These are phyloP conservation scores for Axea sp. DNA, from an alignment of 2,888 invertebrate genomes.

Conservation along the genomic window DNA sequence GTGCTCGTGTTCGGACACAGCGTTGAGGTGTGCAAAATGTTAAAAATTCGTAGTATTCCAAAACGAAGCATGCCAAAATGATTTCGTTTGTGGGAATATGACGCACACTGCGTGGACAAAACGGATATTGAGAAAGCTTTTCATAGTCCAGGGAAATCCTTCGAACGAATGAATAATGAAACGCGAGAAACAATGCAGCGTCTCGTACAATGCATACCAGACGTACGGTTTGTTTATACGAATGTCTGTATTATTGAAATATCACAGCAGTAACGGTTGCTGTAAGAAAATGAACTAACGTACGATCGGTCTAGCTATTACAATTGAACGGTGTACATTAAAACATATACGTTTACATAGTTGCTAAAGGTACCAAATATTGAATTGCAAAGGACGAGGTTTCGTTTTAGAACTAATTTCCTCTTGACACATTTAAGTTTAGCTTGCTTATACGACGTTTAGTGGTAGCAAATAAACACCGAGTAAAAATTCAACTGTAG, in stretches of 20 bases:
- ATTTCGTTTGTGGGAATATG: too few relatives aligned
- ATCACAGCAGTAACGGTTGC: slow-evolving; percentile 51
- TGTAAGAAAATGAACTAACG: slow-evolving; percentile 39
- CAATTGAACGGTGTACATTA: slow-evolving; percentile 25
- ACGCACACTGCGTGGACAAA: slow-evolving; percentile 12
- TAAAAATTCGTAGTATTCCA: too few relatives aligned
- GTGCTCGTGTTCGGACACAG: too few relatives aligned
- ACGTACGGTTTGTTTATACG: slow-evolving; percentile 27
- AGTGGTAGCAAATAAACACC: too few relatives aligned
- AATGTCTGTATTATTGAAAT: slow-evolving; percentile 35
- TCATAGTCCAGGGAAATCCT: slow-evolving; percentile 17
- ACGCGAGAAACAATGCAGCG: slow-evolving; percentile 33
- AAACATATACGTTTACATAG: slow-evolving; percentile 7
- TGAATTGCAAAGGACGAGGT: slow-evolving; percentile 10
- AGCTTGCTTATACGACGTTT: too few relatives aligned
- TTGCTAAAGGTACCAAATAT: slow-evolving; percentile 8
- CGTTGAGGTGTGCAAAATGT: too few relatives aligned
- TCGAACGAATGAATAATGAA: slow-evolving; percentile 32
- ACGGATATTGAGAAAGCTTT: slow-evolving; percentile 22
- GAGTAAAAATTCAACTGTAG: background rate
- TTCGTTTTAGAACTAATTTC: background rate
- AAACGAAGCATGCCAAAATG: too few relatives aligned
- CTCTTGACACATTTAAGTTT: too few relatives aligned
- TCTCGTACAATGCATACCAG: slow-evolving; percentile 32
- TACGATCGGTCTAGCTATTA: slow-evolving; percentile 13